phyloP scores from a whole-genome alignment of 2,113 vertebrate genomes.

The Engraulis encrasicolus region DNA sequence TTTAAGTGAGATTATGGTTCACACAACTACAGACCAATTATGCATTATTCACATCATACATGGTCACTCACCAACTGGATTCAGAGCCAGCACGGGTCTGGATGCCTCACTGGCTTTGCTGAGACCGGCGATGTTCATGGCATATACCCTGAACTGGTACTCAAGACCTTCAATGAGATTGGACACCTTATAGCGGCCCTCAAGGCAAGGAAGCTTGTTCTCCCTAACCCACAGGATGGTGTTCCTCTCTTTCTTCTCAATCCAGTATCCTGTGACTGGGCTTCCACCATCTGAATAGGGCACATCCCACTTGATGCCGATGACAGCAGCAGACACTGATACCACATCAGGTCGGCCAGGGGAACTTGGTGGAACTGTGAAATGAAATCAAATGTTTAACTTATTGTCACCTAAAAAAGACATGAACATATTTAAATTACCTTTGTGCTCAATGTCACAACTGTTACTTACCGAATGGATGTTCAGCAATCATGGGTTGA shows the following conservation, averaged over 20 bases:
- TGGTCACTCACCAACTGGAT: constrained; percentile 90
- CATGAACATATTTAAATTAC: neutral
- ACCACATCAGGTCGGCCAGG: constrained; percentile 92
- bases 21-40: constrained; percentile 5
- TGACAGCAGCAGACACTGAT: constrained; percentile 84
- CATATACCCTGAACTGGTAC: constrained; percentile 96
- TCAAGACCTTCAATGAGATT: constrained; percentile 93
- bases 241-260: constrained; percentile 98
- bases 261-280: constrained; percentile 93
- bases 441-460: neutral
- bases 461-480: constrained; percentile 92
- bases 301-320: constrained; percentile 94
- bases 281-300: constrained; percentile 97
- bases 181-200: constrained; percentile 90
- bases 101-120: constrained; percentile 98
- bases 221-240: constrained; percentile 98
- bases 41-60: constrained; percentile 6
- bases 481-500: constrained; percentile 87
- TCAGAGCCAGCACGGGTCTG: constrained; percentile 89
- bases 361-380: constrained; percentile 90
- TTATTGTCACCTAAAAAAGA: neutral
- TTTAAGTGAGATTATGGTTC: constrained; percentile 11
- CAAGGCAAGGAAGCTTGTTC: constrained; percentile 93
- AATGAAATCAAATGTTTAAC: neutral
- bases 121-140: constrained; percentile 93